Evolutionary conservation across 2,888 invertebrate genomes (phyloP).

Genomic region (Callyntrura guangdongensis): DNA sequence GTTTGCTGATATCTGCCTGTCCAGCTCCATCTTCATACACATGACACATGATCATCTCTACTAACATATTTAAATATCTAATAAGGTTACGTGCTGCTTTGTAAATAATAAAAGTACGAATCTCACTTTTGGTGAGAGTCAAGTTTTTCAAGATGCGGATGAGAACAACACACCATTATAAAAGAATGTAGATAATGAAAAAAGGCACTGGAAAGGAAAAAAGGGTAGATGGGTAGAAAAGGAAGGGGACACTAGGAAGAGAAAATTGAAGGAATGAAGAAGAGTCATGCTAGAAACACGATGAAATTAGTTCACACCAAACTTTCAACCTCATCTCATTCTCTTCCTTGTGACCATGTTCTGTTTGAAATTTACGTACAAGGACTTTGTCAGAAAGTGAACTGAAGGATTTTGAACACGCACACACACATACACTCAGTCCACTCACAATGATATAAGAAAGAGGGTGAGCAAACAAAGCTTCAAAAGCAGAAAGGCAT

Average conservation of each 20-base stretch:
- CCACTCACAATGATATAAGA: neutral
- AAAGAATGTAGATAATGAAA: neutral
- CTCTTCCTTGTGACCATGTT: conserved; percentile 13
- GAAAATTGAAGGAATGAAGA: neutral
- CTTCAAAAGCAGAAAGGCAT: conserved; percentile 41
- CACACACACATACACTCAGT: conserved; percentile 7
- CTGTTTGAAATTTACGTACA: neutral
- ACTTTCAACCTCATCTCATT: conserved; percentile 68
- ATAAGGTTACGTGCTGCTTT: conserved; percentile 28
- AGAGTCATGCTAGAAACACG: conserved; percentile 39
- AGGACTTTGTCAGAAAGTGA: conserved; percentile 28
- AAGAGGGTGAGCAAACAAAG: conserved; percentile 33
- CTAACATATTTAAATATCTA: conserved; percentile 48
- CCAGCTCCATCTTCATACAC: conserved; percentile 15
- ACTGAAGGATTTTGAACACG: conserved; percentile 22
- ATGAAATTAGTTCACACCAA: conserved; percentile 78
- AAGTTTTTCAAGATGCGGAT: conserved; percentile 1
- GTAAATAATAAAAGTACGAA: neutral
- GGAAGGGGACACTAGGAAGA: neutral
- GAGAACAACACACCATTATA: conserved; percentile 30
- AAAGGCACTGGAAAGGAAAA: neutral
- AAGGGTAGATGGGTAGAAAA: neutral
- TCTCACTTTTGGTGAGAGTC: neutral
- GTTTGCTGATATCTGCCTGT: neutral
- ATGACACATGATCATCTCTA: conserved; percentile 49